Conservation (phyloP, 2,797 vertebrate genomes). For the Enteromius mattozi region DNA sequence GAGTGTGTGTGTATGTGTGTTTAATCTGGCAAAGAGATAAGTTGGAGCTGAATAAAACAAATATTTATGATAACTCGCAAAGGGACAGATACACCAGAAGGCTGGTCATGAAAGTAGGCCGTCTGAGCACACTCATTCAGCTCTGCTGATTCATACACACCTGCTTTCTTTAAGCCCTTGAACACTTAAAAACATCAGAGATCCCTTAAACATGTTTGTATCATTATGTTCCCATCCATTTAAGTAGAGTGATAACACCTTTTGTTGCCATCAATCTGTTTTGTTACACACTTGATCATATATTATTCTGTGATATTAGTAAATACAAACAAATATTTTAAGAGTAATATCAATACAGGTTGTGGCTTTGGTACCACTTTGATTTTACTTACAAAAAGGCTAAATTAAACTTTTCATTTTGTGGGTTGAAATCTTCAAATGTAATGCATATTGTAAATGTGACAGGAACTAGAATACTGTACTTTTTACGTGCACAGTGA, state of each 20-base stretch:
- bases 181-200: conserved; percentile 26
- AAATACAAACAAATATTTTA: neutral
- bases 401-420: neutral
- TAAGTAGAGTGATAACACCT: neutral
- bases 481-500: neutral
- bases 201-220: neutral
- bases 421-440: neutral
- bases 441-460: neutral
- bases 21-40: neutral
- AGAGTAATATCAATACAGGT: neutral
- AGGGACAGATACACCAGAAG: conserved; percentile 35
- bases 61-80: conserved; percentile 1
- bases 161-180: conserved; percentile 8
- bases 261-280: neutral
- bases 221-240: neutral
- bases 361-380: neutral
- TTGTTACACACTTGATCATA: neutral
- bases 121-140: conserved; percentile 27
- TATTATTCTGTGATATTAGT: neutral
- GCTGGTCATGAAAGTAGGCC: conserved; percentile 23
- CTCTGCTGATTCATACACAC: conserved; percentile 27
- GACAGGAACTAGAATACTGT: neutral
- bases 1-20: conserved; percentile 4
- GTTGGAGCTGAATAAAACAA: conserved; percentile 23
- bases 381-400: neutral